These are phyloP conservation scores for Hyposmocoma kahamanoa DNA, from an alignment of 1,140 invertebrate genomes.

Conservation along the genomic window DNA sequence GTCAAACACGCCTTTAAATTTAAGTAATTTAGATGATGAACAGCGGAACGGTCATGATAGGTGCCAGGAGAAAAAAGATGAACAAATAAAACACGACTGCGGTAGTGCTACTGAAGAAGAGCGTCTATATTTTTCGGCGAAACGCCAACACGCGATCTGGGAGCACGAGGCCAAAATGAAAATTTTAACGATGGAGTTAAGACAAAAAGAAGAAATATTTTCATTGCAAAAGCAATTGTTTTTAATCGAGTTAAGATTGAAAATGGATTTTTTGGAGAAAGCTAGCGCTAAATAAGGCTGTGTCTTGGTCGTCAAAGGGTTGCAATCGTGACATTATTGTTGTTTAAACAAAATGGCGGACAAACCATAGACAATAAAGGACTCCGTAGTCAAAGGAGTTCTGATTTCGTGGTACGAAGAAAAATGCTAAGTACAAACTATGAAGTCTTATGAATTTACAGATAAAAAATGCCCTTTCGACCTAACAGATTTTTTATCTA, in stretches of 20 bases:
- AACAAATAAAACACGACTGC: conserved; percentile 43
- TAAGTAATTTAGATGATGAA: conserved; percentile 64
- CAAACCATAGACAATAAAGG: no score
- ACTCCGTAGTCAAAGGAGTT: no score
- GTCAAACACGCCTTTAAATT: conserved; percentile 63
- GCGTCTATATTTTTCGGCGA: conserved; percentile 61
- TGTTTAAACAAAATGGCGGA: no score
- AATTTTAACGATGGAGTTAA: conserved; percentile 66
- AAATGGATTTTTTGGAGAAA: conserved; percentile 73
- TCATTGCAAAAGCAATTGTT: conserved; percentile 71
- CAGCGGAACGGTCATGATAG: conserved; percentile 43
- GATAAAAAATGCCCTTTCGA: no score
- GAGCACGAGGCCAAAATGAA: conserved; percentile 72
- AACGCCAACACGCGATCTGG: conserved; percentile 67
- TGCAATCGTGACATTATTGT: no score
- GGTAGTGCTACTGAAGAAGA: conserved; percentile 59
- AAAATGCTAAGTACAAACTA: no score
- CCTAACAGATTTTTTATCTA: conserved; percentile 5
- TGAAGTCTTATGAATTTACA: no score
- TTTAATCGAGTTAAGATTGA: conserved; percentile 65
- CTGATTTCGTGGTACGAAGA: no score
- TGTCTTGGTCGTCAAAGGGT: no score
- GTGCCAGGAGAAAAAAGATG: conserved; percentile 34
- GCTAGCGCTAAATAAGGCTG: conserved; percentile 55
- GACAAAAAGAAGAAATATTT: conserved; percentile 71